phyloP scores from a whole-genome alignment of 2,113 vertebrate species.

The Sialia sialis region DNA sequence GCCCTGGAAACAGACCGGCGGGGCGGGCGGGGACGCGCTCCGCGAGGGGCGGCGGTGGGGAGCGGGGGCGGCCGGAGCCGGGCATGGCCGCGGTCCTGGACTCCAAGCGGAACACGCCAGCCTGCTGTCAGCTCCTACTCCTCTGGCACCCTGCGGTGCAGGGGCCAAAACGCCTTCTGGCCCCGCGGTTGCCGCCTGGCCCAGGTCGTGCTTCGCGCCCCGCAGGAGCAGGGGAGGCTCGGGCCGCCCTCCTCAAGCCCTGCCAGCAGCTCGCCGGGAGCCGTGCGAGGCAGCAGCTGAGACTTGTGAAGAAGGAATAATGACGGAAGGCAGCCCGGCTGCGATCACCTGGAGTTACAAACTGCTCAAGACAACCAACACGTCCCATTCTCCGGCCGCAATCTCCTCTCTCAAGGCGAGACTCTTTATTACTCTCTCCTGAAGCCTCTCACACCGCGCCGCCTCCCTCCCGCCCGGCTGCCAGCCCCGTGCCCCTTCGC shows the following conservation, averaged over 20 bases:
- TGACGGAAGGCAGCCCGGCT: neutral
- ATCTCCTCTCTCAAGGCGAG: neutral
- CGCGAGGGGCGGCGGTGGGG: neutral
- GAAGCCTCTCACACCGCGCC: neutral
- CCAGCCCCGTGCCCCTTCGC: neutral
- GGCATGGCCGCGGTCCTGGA: neutral
- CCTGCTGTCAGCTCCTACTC: neutral
- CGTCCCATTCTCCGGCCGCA: neutral
- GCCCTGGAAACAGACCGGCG: neutral
- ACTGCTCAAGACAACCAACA: neutral
- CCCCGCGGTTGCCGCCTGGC: neutral
- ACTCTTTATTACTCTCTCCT: neutral
- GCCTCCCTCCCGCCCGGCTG: neutral
- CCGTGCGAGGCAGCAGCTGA: neutral
- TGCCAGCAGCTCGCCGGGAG: neutral
- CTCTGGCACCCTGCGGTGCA: neutral
- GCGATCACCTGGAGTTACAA: neutral
- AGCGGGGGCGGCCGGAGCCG: neutral
- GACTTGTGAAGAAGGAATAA: neutral
- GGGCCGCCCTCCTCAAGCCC: neutral
- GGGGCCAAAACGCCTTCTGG: neutral
- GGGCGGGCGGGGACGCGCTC: neutral
- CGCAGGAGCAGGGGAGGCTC: neutral
- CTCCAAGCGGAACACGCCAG: neutral
- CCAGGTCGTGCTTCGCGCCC: neutral